phyloP scores from a whole-genome alignment of 2,113 vertebrate species.

The Phodopus roborovskii region DNA sequence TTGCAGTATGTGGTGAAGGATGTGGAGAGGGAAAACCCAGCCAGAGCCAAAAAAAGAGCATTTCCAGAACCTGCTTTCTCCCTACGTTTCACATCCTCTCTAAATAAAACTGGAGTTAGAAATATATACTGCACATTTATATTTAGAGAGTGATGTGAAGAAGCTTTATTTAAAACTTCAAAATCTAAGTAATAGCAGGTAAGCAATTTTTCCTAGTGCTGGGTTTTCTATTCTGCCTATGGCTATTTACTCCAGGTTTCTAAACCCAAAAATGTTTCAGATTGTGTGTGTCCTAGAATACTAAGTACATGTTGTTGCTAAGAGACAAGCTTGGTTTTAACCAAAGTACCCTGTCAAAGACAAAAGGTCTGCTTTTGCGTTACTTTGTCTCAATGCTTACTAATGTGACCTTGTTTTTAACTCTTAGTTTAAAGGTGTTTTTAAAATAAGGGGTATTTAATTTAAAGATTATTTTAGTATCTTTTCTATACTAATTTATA shows the following conservation, averaged over 20 bases:
- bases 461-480: conserved; percentile 20
- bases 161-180: conserved; percentile 61
- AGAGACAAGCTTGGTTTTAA: conserved; percentile 49
- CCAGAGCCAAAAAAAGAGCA: background rate
- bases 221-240: conserved; percentile 61
- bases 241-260: conserved; percentile 64
- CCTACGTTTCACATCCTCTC: conserved; percentile 43
- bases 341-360: conserved; percentile 28
- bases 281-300: conserved; percentile 49
- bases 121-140: conserved; percentile 27
- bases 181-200: conserved; percentile 63
- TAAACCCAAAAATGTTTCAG: conserved; percentile 56
- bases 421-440: conserved; percentile 30
- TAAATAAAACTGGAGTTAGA: conserved; percentile 56
- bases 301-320: conserved; percentile 68
- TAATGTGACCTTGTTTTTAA: background rate
- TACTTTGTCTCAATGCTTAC: conserved; percentile 49
- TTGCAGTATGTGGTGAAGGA: background rate
- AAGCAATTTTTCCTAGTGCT: conserved; percentile 65
- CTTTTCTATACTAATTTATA: conserved; percentile 29
- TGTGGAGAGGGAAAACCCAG: background rate
- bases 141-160: conserved; percentile 37
- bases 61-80: conserved; percentile 31
- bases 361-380: conserved; percentile 18
- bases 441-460: conserved; percentile 20